Conservation (phyloP, 2,797 vertebrate species). For the Halcyon chelicuti region DNA sequence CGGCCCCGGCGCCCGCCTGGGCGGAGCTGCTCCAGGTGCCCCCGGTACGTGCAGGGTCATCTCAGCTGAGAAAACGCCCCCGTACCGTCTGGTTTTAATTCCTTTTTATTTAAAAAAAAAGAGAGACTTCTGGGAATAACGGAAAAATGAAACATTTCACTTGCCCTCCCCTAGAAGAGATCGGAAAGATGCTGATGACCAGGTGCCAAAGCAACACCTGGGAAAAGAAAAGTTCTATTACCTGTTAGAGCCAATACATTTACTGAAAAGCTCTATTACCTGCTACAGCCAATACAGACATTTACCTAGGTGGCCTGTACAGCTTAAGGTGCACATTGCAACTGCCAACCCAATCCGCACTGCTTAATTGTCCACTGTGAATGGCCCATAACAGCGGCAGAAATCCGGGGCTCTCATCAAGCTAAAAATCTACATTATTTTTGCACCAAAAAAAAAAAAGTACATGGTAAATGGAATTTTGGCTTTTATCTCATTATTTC, state of each 20-base stretch:
- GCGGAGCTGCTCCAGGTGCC: neutral
- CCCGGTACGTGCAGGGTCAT: fast-evolving
- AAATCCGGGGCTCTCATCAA: neutral
- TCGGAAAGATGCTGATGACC: neutral
- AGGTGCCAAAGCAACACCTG: neutral
- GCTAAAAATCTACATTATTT: neutral
- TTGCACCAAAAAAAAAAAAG: neutral
- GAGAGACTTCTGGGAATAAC: neutral
- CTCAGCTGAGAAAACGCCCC: neutral
- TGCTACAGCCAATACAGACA: neutral
- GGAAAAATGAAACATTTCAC: neutral
- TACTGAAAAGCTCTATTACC: no score
- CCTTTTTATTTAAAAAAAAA: no score
- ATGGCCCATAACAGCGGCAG: neutral
- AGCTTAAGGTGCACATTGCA: neutral
- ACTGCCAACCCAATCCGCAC: neutral
- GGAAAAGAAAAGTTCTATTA: neutral
- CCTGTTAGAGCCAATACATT: neutral
- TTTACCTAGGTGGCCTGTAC: neutral
- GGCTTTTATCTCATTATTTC: neutral
- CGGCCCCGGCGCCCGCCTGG: neutral
- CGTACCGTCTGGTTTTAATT: no score
- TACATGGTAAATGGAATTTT: neutral
- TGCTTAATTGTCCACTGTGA: neutral
- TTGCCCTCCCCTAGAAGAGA: neutral